phyloP scores from a whole-genome alignment of 2,888 invertebrate genomes.

The Andrena hattorfiana region DNA sequence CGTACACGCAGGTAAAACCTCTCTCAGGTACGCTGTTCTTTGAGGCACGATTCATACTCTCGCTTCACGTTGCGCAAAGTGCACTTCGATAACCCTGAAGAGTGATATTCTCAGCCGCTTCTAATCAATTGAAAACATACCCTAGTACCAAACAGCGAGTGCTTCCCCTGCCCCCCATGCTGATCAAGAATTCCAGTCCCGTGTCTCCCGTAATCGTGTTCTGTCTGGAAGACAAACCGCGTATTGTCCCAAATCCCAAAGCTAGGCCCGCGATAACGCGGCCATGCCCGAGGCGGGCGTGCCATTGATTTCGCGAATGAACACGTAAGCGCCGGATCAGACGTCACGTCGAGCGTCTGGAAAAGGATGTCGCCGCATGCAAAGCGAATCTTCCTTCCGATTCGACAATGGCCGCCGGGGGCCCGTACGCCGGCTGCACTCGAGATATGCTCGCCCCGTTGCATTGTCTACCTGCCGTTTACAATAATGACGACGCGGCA shows the following conservation, averaged over 20 bases:
- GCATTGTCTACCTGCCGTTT: conserved; percentile 75
- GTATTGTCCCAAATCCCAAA: conserved; percentile 9
- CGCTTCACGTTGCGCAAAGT: conserved; percentile 58
- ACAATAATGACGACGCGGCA: conserved; percentile 75
- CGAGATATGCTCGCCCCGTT: conserved; percentile 63
- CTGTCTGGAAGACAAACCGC: conserved; percentile 24
- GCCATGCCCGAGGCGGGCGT: conserved; percentile 49
- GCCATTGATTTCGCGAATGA: conserved; percentile 52
- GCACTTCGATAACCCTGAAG: not conserved
- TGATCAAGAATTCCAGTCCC: not conserved
- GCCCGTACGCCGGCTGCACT: conserved; percentile 66
- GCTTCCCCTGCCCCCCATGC: not conserved
- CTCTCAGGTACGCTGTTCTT: not conserved
- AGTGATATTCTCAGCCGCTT: not conserved
- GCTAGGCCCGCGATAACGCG: conserved; percentile 28
- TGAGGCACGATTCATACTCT: conserved; percentile 65
- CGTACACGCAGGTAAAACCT: not conserved
- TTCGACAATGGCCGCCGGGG: conserved; percentile 68
- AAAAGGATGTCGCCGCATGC: conserved; percentile 77
- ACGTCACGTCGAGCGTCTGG: conserved; percentile 68
- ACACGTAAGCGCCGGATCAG: conserved; percentile 53
- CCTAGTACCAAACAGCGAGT: not conserved
- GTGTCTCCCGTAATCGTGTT: not conserved
- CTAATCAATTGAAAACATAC: not conserved
- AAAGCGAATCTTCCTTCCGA: conserved; percentile 75